A percentile compares a stretch with the other conserved stretches of the same genome.
Evolutionary conservation across 2,113 vertebrate species (phyloP).

Genomic region (Sterna hirundo): DNA sequence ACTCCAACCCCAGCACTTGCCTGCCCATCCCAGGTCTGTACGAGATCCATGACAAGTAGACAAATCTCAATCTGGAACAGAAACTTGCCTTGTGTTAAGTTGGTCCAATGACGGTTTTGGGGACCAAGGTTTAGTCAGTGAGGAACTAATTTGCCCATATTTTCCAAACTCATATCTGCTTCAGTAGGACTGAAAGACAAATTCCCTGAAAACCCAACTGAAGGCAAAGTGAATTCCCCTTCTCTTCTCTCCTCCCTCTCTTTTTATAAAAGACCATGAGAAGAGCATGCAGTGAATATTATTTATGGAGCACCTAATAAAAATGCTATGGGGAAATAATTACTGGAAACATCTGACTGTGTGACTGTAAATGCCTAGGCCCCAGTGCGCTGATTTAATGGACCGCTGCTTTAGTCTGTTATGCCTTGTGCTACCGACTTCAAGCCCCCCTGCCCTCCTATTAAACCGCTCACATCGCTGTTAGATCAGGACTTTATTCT

Average conservation of each 20-base stretch:
- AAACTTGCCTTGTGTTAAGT: background rate
- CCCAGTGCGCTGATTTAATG: slow-evolving; percentile 70
- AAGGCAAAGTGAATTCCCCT: slow-evolving; percentile 4
- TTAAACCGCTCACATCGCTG: slow-evolving; percentile 26
- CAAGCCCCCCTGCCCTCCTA: slow-evolving; percentile 47
- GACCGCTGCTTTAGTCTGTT: slow-evolving; percentile 60
- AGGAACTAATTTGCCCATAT: background rate
- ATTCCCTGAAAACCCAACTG: background rate
- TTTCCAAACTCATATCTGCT: background rate
- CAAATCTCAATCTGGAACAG: background rate
- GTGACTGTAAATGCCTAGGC: slow-evolving; percentile 77
- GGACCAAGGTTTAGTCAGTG: background rate
- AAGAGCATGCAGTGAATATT: slow-evolving; percentile 73
- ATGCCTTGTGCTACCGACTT: slow-evolving; percentile 46
- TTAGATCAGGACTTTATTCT: slow-evolving; percentile 12
- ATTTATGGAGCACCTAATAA: slow-evolving; percentile 81
- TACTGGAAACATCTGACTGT: slow-evolving; percentile 77
- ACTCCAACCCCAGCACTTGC: background rate
- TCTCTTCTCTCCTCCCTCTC: slow-evolving; percentile 6
- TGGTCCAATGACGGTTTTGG: background rate
- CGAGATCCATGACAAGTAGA: background rate
- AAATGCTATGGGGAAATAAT: slow-evolving; percentile 78
- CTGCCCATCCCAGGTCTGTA: background rate
- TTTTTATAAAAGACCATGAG: slow-evolving; percentile 32
- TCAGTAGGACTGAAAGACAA: background rate